Conservation (phyloP, 2,113 vertebrate genomes). For the Hippoglossus stenolepis region DNA sequence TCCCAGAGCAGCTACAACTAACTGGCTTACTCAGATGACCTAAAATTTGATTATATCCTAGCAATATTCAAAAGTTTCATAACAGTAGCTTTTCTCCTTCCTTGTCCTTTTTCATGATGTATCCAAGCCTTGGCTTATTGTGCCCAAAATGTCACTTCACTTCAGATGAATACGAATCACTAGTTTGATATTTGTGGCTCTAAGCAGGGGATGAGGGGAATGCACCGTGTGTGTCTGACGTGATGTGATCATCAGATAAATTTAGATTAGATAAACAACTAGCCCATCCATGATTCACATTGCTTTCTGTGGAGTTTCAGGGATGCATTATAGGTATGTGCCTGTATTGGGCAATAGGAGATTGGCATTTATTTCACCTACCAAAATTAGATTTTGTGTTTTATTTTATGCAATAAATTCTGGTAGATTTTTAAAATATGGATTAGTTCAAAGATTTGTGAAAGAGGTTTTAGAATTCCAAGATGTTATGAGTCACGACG, state of each 20-base stretch:
- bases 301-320: background rate
- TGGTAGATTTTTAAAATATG: no score
- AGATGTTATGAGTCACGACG: no score
- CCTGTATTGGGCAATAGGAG: background rate
- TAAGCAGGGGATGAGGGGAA: background rate
- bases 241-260: slow-evolving; percentile 38
- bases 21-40: background rate
- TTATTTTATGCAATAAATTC: no score
- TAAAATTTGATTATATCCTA: background rate
- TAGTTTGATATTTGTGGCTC: slow-evolving; percentile 28
- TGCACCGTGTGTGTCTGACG: slow-evolving; percentile 15
- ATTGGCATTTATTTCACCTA: background rate
- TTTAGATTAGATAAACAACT: slow-evolving; percentile 5
- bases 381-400: no score
- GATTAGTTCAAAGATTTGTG: no score
- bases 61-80: background rate
- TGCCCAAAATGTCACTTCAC: slow-evolving; percentile 1
- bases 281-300: slow-evolving; percentile 1
- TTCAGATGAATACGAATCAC: slow-evolving; percentile 25
- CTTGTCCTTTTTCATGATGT: background rate
- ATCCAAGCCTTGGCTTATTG: background rate
- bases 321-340: background rate
- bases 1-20: background rate
- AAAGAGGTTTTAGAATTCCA: no score
- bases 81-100: background rate